Evolutionary conservation across 2,797 vertebrate species (phyloP).

Genomic region (Salmo trutta): DNA sequence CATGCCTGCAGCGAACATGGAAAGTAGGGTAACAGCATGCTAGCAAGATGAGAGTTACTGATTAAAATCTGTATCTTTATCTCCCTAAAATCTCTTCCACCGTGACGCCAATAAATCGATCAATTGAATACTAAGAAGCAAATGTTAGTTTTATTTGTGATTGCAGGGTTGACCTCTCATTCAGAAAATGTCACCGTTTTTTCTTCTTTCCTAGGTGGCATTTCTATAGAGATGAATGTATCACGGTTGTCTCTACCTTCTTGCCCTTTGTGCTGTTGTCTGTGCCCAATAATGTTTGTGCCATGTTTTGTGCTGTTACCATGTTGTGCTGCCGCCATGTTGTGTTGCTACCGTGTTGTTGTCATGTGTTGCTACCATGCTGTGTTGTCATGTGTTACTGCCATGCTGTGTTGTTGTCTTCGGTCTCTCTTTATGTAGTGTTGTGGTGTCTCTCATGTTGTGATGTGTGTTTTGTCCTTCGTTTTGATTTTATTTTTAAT

Average conservation of each 20-base stretch:
- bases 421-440: too few relatives aligned
- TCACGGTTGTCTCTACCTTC: conserved; percentile 36
- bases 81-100: conserved; percentile 18
- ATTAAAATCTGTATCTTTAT: conserved; percentile 55
- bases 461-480: too few relatives aligned
- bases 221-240: conserved; percentile 77
- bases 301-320: too few relatives aligned
- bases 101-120: conserved; percentile 15
- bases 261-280: too few relatives aligned
- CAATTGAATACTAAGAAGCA: conserved; percentile 33
- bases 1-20: conserved; percentile 44
- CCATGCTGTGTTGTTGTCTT: too few relatives aligned
- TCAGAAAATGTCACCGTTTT: conserved; percentile 58
- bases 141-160: conserved; percentile 36
- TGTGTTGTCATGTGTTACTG: too few relatives aligned
- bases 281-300: too few relatives aligned
- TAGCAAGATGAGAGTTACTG: conserved; percentile 41
- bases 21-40: conserved; percentile 47
- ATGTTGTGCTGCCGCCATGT: too few relatives aligned
- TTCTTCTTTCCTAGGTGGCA: conserved; percentile 57
- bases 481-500: too few relatives aligned
- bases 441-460: too few relatives aligned
- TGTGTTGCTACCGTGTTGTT: too few relatives aligned
- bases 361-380: too few relatives aligned
- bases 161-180: conserved; percentile 59